Conservation (phyloP, 2,888 invertebrate genomes). For the Crocallis elinguaria region DNA sequence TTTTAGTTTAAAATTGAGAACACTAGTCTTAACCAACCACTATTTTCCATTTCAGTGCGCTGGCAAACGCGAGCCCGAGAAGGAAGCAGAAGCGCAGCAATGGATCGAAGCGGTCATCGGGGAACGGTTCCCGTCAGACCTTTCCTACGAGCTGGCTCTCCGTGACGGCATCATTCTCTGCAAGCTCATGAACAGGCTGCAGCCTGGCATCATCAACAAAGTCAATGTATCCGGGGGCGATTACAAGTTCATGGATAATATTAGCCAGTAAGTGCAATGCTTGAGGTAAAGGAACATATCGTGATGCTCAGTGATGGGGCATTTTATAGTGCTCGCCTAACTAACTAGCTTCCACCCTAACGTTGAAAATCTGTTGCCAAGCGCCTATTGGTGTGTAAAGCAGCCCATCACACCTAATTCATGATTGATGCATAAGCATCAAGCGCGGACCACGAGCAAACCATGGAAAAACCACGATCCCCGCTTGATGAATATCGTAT, state of each 20-base stretch:
- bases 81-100: conserved; percentile 91
- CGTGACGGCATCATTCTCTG: conserved; percentile 94
- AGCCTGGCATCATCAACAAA: conserved; percentile 93
- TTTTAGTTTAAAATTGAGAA: not conserved
- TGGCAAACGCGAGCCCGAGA: conserved; percentile 91
- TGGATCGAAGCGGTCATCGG: conserved; percentile 95
- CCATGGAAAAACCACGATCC: too few species aligned
- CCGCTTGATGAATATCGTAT: too few species aligned
- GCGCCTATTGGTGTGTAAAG: too few species aligned
- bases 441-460: too few species aligned
- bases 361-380: too few species aligned
- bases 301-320: not conserved
- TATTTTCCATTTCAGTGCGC: conserved; percentile 86
- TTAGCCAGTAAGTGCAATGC: conserved; percentile 89
- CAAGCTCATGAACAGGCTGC: conserved; percentile 94
- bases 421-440: too few species aligned
- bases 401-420: too few species aligned
- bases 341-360: too few species aligned
- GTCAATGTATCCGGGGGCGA: conserved; percentile 94
- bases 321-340: too few species aligned
- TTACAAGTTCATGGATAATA: conserved; percentile 98
- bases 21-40: not conserved
- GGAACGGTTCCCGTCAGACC: conserved; percentile 88
- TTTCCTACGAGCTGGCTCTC: conserved; percentile 91
- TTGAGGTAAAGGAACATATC: not conserved